Evolutionary conservation across 2,888 invertebrate species (phyloP).

Genomic region (Caenorhabditis drosophilae): DNA sequence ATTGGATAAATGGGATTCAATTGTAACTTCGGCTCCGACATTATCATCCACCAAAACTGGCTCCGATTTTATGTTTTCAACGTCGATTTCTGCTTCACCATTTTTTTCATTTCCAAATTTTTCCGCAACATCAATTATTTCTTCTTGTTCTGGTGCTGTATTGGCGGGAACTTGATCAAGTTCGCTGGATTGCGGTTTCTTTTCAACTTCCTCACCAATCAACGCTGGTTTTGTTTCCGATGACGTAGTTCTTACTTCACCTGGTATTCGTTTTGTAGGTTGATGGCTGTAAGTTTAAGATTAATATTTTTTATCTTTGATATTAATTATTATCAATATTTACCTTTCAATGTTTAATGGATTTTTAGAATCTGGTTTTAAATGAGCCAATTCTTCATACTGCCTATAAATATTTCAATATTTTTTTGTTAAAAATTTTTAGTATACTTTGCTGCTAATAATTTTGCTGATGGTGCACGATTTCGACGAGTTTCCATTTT

Average conservation of each 20-base stretch:
- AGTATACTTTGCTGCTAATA: conserved; percentile 15
- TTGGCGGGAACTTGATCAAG: background rate
- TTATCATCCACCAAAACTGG: background rate
- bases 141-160: background rate
- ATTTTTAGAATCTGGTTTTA: background rate
- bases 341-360: no score
- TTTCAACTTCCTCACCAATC: no score
- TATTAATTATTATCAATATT: no score
- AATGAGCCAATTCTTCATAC: background rate
- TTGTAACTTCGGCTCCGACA: conserved; percentile 5
- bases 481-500: conserved; percentile 31
- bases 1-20: background rate
- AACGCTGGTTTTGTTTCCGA: background rate
- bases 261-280: no score
- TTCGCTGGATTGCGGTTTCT: no score
- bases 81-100: background rate
- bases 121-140: background rate
- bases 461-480: conserved; percentile 19
- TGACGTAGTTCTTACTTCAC: background rate
- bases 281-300: no score
- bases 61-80: background rate
- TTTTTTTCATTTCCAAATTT: background rate
- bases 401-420: no score
- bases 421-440: background rate
- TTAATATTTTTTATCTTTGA: no score